These are phyloP conservation scores for Autographa gamma DNA, from an alignment of 2,888 invertebrate genomes.

Conservation along the genomic window DNA sequence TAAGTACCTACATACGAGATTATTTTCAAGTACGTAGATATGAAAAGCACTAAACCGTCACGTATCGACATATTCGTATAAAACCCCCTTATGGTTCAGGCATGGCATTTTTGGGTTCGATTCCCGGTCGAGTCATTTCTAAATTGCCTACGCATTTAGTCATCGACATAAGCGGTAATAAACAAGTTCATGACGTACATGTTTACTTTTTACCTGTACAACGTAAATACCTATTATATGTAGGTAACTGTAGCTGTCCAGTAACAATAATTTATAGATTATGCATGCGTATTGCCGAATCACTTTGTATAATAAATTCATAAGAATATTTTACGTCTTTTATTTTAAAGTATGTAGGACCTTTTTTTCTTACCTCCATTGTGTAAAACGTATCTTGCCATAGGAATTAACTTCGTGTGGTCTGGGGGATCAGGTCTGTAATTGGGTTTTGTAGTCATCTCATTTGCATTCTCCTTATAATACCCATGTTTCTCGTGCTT, in stretches of 20 bases:
- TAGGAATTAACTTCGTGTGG: conserved; percentile 89
- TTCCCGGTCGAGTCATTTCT: background rate
- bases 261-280: background rate
- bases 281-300: background rate
- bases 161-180: background rate
- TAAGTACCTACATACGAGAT: too few relatives aligned
- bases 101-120: background rate
- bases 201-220: background rate
- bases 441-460: conserved; percentile 59
- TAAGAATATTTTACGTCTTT: background rate
- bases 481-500: conserved; percentile 41
- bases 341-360: background rate
- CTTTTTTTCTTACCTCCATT: conserved; percentile 76
- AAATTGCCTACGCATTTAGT: background rate
- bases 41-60: too few relatives aligned
- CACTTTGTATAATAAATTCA: conserved; percentile 7
- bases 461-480: conserved; percentile 65
- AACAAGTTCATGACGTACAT: background rate
- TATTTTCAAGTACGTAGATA: too few relatives aligned
- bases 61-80: too few relatives aligned
- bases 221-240: background rate
- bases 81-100: background rate
- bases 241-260: background rate
- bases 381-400: conserved; percentile 93
- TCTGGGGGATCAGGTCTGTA: conserved; percentile 86